Base-by-base conservation (phyloP, 2,888 invertebrate species). In the Dicyrtomina minuta region DNA sequence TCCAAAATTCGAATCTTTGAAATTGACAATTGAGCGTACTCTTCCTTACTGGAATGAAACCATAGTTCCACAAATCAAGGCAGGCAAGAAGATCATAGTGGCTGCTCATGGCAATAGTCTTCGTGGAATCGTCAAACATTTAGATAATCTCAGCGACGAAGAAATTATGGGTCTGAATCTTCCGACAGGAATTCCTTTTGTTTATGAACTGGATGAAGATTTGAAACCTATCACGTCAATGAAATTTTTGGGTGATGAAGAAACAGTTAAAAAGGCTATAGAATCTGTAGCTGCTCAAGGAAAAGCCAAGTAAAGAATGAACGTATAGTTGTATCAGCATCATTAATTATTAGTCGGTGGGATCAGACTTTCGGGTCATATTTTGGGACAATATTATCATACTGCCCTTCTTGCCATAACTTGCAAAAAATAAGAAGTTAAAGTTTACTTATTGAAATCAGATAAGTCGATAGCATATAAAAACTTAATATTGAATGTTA, bases 61-160 rank as follows among this genome's bases (percentile, higher is more conserved):
- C 53, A 88, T 97, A 82, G 87, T 93, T 79, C 88, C 94, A 77
- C 86, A 93, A 84, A 86, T 93, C 74, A 91, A 90, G 80, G 90
- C 86, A 77, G 92, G 92, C 62, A 90, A 90, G 80, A 87, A 83
- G 33, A 88, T 93, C 65, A 86, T 93, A 61, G 89, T 93, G 79
- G 92, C 90, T 39, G 91, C 92, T 26, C 93, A 93, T 80, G 93
- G 93, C 58, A 93, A 93, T 82, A 91, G 92, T 80, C 86, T 92
- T 46, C 84, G 93, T 79, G 92, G 92, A 70, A 89, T 93, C 76
- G 90, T 93, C 0, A 93, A 93, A 82, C 89, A 92, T 83, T 87
- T 93, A 80, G 92, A 93, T 82, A 89, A 85, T 71, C 84, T 91
- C 79, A 86, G 86, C 53, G 89, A 90, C 79, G 87, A 87, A 46